Conservation (phyloP, 2,113 vertebrate genomes). For the Cynocephalus volans region DNA sequence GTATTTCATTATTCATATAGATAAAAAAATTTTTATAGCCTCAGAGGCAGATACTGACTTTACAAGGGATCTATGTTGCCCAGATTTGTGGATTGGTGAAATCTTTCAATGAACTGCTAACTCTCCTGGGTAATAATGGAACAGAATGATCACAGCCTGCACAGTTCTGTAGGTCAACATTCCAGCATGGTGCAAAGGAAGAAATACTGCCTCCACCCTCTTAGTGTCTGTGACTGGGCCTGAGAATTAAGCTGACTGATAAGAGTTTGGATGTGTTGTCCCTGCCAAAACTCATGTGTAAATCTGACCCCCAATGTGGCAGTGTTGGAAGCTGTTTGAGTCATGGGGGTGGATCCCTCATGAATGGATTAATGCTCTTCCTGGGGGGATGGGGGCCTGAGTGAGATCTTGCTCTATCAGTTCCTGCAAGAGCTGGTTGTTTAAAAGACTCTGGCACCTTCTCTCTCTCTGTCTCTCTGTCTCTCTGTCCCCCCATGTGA, state of each 20-base stretch:
- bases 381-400: too few relatives aligned
- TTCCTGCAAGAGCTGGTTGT: too few relatives aligned
- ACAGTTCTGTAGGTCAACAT: background rate
- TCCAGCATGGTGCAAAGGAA: background rate
- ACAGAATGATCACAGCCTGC: background rate
- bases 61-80: background rate
- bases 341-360: too few relatives aligned
- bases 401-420: too few relatives aligned
- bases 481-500: too few relatives aligned
- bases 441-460: too few relatives aligned
- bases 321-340: too few relatives aligned
- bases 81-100: background rate
- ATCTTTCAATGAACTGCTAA: background rate
- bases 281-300: too few relatives aligned
- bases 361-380: too few relatives aligned
- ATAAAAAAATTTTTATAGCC: background rate
- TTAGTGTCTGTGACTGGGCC: background rate
- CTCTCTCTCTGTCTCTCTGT: too few relatives aligned
- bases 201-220: background rate
- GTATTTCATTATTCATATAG: background rate
- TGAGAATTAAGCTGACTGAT: background rate
- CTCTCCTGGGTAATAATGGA: background rate
- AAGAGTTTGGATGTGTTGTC: too few relatives aligned
- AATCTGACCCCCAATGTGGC: too few relatives aligned
- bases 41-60: background rate